Conservation (phyloP, 2,113 vertebrate species). For the Salvelinus namaycush region DNA sequence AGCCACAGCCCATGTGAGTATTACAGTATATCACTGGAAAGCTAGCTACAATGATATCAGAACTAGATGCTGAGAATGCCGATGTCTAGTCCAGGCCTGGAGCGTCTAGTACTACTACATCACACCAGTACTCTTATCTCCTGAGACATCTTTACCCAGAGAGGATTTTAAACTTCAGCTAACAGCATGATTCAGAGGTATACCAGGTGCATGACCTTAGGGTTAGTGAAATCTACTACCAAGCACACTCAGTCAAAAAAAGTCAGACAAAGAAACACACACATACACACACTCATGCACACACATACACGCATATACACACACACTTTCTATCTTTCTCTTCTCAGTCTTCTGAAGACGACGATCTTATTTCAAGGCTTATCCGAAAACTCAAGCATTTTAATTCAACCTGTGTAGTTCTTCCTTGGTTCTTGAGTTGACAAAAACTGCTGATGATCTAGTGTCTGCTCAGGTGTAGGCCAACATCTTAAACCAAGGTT, state of each 20-base stretch:
- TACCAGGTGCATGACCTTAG: conserved; percentile 76
- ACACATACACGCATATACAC: neutral
- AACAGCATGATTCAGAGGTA: conserved; percentile 72
- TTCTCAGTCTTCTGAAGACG: conserved; percentile 30
- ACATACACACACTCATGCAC: neutral
- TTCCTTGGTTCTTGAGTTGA: conserved; percentile 22
- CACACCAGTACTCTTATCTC: conserved; percentile 75
- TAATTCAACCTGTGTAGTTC: conserved; percentile 47
- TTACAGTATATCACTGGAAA: conserved; percentile 52
- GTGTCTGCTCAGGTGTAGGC: conserved; percentile 26
- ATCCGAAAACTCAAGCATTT: conserved; percentile 42
- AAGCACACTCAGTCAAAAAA: conserved; percentile 56
- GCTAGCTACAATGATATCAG: conserved; percentile 48
- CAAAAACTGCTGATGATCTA: conserved; percentile 25
- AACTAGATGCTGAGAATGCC: conserved; percentile 59
- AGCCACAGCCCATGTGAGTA: conserved; percentile 21
- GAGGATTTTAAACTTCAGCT: conserved; percentile 69
- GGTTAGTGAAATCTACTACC: conserved; percentile 71
- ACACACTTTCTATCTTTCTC: neutral
- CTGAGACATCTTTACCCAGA: conserved; percentile 61
- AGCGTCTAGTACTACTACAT: conserved; percentile 69
- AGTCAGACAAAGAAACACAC: conserved; percentile 26
- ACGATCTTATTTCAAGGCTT: conserved; percentile 51
- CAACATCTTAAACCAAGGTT: conserved; percentile 19
- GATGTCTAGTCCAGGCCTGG: conserved; percentile 59